Conservation (phyloP, 2,113 vertebrate species). For the Emydura subglobosa region DNA sequence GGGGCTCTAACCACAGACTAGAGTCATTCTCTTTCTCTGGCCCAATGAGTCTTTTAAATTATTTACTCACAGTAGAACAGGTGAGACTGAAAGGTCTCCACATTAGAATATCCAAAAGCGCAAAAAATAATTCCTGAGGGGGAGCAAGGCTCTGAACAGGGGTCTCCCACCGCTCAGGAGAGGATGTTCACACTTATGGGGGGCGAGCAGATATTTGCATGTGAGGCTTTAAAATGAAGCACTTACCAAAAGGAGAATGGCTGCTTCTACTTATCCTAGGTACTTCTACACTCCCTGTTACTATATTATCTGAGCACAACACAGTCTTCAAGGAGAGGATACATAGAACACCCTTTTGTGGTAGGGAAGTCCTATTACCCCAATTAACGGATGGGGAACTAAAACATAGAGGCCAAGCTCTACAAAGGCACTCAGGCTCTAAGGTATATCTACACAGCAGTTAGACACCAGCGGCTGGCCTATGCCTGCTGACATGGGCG, state of each 20-base stretch:
- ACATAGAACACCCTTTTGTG: background rate
- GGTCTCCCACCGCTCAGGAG: background rate
- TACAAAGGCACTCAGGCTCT: background rate
- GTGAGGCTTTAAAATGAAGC: conserved; percentile 40
- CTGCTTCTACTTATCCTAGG: background rate
- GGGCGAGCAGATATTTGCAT: conserved; percentile 71
- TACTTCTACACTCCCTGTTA: background rate
- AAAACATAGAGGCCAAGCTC: background rate
- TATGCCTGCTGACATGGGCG: background rate
- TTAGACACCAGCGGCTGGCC: background rate
- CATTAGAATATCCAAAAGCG: background rate
- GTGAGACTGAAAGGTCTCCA: background rate
- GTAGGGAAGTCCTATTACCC: background rate
- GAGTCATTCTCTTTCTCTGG: background rate
- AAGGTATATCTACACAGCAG: background rate
- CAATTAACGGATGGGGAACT: background rate
- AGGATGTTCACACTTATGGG: conserved; percentile 57
- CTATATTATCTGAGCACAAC: background rate
- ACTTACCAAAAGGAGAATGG: conserved; percentile 30
- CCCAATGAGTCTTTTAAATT: background rate
- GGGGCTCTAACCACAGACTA: background rate
- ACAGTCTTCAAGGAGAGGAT: background rate
- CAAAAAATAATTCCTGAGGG: too few species aligned
- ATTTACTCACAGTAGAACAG: background rate
- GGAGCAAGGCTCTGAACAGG: too few species aligned